Percentiles rank a stretch among this genome's conserved stretches.
phyloP scores from a whole-genome alignment of 2,113 vertebrate species.

The Oenanthe oenanthe region DNA sequence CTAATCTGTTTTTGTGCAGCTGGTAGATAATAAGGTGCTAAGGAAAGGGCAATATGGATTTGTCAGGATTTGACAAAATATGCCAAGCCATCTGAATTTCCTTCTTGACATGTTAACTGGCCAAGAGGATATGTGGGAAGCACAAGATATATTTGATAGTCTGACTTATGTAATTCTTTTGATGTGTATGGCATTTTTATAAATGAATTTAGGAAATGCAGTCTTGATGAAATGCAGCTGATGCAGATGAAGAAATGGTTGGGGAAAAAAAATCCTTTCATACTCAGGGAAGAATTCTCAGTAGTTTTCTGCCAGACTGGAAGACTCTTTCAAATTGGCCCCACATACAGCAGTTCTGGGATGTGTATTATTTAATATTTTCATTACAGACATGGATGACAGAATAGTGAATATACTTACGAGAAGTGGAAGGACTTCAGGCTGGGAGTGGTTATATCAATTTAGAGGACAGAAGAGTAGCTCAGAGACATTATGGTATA shows the following conservation, averaged over 20 bases:
- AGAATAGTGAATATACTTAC: not conserved
- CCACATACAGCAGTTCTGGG: not conserved
- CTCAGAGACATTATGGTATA: not conserved
- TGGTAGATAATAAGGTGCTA: not conserved
- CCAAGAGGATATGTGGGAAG: not conserved
- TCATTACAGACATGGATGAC: not conserved
- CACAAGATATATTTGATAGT: not conserved
- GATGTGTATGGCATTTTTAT: not conserved
- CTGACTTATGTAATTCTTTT: not conserved
- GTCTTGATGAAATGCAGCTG: not conserved
- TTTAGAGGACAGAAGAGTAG: not conserved
- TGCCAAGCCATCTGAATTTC: not conserved
- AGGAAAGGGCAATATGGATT: conserved; percentile 10
- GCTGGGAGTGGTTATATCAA: not conserved
- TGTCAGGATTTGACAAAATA: conserved; percentile 45
- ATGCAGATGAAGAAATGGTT: not conserved
- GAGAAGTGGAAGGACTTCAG: not conserved
- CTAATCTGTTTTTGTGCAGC: not conserved
- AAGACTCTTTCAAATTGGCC: not conserved
- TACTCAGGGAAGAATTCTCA: not conserved
- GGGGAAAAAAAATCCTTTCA: not conserved
- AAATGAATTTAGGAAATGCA: not conserved
- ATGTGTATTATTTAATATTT: not conserved
- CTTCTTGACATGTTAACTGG: not conserved
- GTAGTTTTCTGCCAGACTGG: not conserved